Percentiles rank a stretch among this genome's conserved stretches.
Evolutionary conservation across 2,113 vertebrate species (phyloP).

Genomic region (Notarius quadriscutis): DNA sequence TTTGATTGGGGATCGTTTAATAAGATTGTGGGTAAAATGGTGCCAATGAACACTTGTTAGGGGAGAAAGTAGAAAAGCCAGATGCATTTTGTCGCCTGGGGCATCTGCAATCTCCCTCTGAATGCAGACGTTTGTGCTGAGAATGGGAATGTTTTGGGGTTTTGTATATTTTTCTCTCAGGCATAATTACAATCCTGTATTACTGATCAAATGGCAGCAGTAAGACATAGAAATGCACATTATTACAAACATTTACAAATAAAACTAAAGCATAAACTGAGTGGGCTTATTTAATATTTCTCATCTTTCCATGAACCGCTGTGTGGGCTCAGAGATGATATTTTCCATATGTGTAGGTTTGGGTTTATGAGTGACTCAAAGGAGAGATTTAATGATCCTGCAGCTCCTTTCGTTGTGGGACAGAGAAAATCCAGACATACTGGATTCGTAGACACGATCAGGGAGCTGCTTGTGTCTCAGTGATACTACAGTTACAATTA

Average conservation of each 20-base stretch:
- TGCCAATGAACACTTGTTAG: background rate
- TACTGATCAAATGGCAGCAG: background rate
- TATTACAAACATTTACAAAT: background rate
- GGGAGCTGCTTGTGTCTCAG: background rate
- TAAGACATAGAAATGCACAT: background rate
- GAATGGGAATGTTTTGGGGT: background rate
- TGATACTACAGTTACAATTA: background rate
- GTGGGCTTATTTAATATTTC: conserved; percentile 8
- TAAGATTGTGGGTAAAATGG: background rate
- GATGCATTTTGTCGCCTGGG: background rate
- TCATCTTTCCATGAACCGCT: background rate
- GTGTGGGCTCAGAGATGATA: conserved; percentile 15
- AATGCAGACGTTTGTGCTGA: background rate
- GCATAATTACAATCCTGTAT: background rate
- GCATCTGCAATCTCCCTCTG: background rate
- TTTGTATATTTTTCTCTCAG: background rate
- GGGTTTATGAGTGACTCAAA: background rate
- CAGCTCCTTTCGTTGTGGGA: background rate
- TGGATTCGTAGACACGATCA: background rate
- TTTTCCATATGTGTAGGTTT: conserved; percentile 11
- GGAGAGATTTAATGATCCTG: background rate
- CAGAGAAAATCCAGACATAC: background rate
- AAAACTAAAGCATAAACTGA: background rate
- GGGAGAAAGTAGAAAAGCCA: background rate
- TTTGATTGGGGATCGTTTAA: background rate